These are phyloP conservation scores for Oscheius sp. DNA, from an alignment of 2,888 invertebrate genomes.

Conservation along the genomic window DNA sequence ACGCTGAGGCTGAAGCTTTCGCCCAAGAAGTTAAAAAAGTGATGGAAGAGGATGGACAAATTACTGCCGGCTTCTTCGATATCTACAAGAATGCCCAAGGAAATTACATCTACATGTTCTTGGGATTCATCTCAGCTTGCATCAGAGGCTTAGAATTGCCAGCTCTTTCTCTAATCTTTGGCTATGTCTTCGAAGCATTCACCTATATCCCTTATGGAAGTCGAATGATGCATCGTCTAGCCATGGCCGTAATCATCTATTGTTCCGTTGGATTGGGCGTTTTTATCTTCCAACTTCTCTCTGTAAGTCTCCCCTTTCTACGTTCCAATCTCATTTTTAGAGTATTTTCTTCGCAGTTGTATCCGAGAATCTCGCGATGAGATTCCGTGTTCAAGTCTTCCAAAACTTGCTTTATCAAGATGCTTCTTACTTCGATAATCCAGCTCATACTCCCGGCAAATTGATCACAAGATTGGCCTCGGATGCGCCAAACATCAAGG, in stretches of 20 bases:
- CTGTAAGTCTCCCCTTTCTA: constrained; percentile 39
- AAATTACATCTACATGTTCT: constrained; percentile 26
- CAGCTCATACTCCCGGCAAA: constrained; percentile 71
- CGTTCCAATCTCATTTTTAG: constrained; percentile 36
- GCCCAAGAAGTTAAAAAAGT: constrained; percentile 43
- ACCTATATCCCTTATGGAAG: constrained; percentile 43
- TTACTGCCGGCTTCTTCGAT: constrained; percentile 51
- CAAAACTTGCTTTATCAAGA: constrained; percentile 71
- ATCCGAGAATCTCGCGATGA: constrained; percentile 62
- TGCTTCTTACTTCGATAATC: constrained; percentile 72
- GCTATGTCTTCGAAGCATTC: constrained; percentile 58
- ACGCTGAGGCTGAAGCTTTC: constrained; percentile 50
- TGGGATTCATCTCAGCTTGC: constrained; percentile 45
- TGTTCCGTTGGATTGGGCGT: constrained; percentile 48
- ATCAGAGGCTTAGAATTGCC: constrained; percentile 73
- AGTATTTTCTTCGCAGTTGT: constrained; percentile 50
- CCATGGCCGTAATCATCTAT: constrained; percentile 55
- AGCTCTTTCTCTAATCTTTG: constrained; percentile 71
- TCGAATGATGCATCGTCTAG: constrained; percentile 53
- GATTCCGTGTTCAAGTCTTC: constrained; percentile 60
- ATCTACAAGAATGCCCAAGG: constrained; percentile 53
- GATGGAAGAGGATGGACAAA: constrained; percentile 37
- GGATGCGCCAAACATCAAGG: constrained; percentile 72
- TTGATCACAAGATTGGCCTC: constrained; percentile 71
- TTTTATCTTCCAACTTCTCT: constrained; percentile 48